A percentile compares a stretch with the other conserved stretches of the same genome.
phyloP scores from a whole-genome alignment of 1,140 invertebrate species.

The Drosophila sp. region DNA sequence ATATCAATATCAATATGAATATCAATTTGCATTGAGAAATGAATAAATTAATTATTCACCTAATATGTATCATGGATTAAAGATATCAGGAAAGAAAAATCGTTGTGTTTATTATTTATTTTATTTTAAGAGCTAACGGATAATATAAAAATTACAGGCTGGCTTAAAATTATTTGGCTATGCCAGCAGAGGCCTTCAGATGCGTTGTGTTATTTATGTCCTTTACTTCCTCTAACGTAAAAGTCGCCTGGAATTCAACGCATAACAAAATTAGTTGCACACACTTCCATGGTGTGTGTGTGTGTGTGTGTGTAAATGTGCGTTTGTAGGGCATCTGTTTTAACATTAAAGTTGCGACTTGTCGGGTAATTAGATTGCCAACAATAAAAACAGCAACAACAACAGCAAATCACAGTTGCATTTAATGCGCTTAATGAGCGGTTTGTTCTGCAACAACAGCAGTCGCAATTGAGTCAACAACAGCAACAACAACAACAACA shows the following conservation, averaged over 20 bases:
- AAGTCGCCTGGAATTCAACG: constrained; percentile 15
- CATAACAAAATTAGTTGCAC: constrained; percentile 2
- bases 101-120: too few relatives aligned
- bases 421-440: constrained; percentile 78
- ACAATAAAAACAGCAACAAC: constrained; percentile 37
- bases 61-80: too few relatives aligned
- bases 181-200: too few relatives aligned
- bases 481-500: constrained; percentile 30
- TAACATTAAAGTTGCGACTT: constrained; percentile 69
- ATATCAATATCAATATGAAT: too few relatives aligned
- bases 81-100: too few relatives aligned
- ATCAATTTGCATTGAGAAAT: too few relatives aligned
- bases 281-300: constrained; percentile 19
- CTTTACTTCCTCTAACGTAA: too few relatives aligned
- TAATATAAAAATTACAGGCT: too few relatives aligned
- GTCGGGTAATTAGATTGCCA: constrained; percentile 64
- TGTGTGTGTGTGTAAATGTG: constrained; percentile 28
- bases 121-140: too few relatives aligned
- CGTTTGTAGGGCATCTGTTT: constrained; percentile 52
- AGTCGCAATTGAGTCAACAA: constrained; percentile 27
- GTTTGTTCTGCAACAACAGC: constrained; percentile 77
- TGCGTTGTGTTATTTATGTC: too few relatives aligned
- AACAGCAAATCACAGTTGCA: constrained; percentile 70
- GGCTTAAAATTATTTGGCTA: too few relatives aligned
- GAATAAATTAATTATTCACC: too few relatives aligned